Conservation (phyloP, 2,797 vertebrate genomes). For the Neomorphus geoffroyi region DNA sequence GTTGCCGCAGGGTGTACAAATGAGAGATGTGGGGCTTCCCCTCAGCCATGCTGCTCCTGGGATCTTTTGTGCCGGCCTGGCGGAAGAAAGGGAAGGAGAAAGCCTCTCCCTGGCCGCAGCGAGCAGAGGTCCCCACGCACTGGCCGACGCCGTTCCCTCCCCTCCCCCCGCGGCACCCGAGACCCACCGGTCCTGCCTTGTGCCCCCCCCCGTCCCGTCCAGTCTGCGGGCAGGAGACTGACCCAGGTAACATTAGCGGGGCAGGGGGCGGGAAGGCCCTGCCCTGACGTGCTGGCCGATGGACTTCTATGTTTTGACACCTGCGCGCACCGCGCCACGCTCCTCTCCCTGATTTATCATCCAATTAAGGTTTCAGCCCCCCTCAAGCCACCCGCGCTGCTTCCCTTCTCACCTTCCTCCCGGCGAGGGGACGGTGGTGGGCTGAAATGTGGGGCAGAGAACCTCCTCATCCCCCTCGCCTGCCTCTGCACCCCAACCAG, state of each 20-base stretch:
- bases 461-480: neutral
- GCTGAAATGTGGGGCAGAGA: neutral
- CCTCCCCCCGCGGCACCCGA: too few species aligned
- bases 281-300: constrained; percentile 21
- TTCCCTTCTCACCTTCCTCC: neutral
- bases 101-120: neutral
- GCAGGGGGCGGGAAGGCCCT: constrained; percentile 5
- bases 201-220: too few species aligned
- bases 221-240: constrained; percentile 42
- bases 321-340: constrained; percentile 54
- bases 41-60: neutral
- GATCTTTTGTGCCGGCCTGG: neutral
- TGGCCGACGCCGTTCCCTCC: accelerated
- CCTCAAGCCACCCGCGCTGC: constrained; percentile 47
- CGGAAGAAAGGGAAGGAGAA: neutral
- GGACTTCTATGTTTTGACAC: constrained; percentile 79
- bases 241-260: neutral
- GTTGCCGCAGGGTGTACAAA: neutral
- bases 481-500: neutral
- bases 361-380: constrained; percentile 65
- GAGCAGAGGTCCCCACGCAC: accelerated
- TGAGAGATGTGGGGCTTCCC: neutral
- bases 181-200: neutral
- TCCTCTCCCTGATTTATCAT: constrained; percentile 69
- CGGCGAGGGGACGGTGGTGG: neutral